These are phyloP conservation scores for Australoheros scitulus DNA, from an alignment of 2,113 vertebrate genomes.

Conservation along the genomic window DNA sequence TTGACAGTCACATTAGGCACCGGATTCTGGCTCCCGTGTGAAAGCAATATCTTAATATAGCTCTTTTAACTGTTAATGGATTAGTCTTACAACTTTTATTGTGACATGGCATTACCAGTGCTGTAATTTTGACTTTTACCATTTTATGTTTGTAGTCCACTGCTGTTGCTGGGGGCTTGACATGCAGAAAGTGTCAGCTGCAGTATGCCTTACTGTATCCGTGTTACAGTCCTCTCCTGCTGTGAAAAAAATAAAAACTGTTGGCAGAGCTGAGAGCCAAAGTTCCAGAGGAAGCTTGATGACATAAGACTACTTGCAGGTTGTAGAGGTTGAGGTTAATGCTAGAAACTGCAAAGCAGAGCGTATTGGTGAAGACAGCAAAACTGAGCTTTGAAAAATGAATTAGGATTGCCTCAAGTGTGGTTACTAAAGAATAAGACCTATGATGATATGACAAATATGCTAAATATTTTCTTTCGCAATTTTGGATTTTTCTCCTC, in stretches of 20 bases:
- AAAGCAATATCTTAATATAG: neutral
- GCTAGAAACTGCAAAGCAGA: neutral
- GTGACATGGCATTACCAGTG: neutral
- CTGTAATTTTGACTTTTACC: neutral
- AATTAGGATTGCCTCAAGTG: neutral
- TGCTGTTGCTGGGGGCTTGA: neutral
- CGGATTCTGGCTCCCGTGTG: neutral
- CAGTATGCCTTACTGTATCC: neutral
- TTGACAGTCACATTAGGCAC: neutral
- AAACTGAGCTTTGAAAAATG: neutral
- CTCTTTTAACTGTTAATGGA: neutral
- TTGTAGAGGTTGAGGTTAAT: neutral
- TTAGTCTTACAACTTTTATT: neutral
- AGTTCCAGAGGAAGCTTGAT: neutral
- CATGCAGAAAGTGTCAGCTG: neutral
- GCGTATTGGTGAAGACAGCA: neutral
- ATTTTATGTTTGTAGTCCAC: neutral
- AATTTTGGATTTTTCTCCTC: no score
- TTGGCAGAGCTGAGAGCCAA: neutral
- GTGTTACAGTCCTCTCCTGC: neutral
- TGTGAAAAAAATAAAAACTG: constrained; percentile 9
- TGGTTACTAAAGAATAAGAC: no score
- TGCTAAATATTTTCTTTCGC: no score
- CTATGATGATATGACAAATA: no score
- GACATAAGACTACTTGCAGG: neutral